Evolutionary conservation across 2,113 vertebrate species (phyloP).

Genomic region (Alouatta palliata): DNA sequence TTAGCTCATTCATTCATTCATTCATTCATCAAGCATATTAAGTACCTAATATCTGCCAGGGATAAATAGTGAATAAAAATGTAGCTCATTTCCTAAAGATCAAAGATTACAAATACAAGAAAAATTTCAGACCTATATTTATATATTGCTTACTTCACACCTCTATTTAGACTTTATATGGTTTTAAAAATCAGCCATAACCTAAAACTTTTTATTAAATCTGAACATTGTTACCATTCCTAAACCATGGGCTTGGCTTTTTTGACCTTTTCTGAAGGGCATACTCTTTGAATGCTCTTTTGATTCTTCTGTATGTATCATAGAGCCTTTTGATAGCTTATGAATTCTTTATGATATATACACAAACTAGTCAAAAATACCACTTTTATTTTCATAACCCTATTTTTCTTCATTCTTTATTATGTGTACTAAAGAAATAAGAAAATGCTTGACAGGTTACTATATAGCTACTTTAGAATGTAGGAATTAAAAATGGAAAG

Average conservation of each 20-base stretch:
- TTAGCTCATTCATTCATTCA: conserved; percentile 64
- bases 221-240: conserved; percentile 66
- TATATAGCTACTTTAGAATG: not conserved
- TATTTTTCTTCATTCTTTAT: conserved; percentile 61
- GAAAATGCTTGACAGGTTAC: conserved; percentile 50
- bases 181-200: conserved; percentile 53
- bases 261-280: conserved; percentile 73
- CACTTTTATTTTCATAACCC: conserved; percentile 55
- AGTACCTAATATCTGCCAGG: not conserved
- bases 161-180: conserved; percentile 50
- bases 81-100: not conserved
- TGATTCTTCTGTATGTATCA: conserved; percentile 57
- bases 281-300: conserved; percentile 20
- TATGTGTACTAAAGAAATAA: conserved; percentile 43
- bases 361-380: conserved; percentile 64
- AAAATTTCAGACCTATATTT: conserved; percentile 1
- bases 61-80: conserved; percentile 46
- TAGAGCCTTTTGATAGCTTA: conserved; percentile 45
- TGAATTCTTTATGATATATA: conserved; percentile 60
- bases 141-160: not conserved
- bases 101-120: conserved; percentile 54
- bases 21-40: conserved; percentile 44
- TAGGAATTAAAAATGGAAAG: conserved; percentile 23
- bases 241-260: conserved; percentile 53
- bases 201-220: conserved; percentile 59